Percentiles rank a stretch among this genome's conserved stretches.
Conservation (phyloP, 1,140 invertebrate species). For the Helicoverpa armigera region DNA sequence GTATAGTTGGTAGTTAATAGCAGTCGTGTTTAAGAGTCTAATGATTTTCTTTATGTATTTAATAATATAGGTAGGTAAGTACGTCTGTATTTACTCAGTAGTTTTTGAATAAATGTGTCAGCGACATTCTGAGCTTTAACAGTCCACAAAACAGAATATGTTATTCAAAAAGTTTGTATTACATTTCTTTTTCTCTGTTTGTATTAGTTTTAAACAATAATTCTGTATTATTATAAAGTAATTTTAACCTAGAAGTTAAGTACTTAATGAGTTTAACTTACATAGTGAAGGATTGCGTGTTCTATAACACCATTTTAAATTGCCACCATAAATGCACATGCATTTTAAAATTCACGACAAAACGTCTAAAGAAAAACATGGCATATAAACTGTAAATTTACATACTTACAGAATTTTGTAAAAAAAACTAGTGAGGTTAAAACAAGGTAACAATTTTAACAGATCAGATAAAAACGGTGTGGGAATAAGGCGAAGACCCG, state of each 20-base stretch:
- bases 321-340: not conserved
- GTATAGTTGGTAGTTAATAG: not conserved
- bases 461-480: conserved; percentile 50
- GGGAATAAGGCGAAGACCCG: conserved; percentile 4
- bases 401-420: not conserved
- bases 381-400: not conserved
- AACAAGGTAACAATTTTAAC: conserved; percentile 35
- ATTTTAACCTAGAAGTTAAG: conserved; percentile 5
- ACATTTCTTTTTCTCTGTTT: too few relatives aligned
- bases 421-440: conserved; percentile 8
- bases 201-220: too few relatives aligned
- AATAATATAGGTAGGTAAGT: too few relatives aligned
- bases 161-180: too few relatives aligned
- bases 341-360: not conserved
- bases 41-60: too few relatives aligned
- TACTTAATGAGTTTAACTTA: conserved; percentile 4
- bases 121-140: too few relatives aligned
- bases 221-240: too few relatives aligned
- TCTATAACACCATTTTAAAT: conserved; percentile 3
- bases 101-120: too few relatives aligned
- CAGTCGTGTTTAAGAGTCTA: too few relatives aligned
- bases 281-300: conserved; percentile 28
- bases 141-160: too few relatives aligned
- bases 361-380: conserved; percentile 20
- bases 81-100: too few relatives aligned